Conservation (phyloP, 2,888 invertebrate genomes). For the Eretmocerus hayati region DNA sequence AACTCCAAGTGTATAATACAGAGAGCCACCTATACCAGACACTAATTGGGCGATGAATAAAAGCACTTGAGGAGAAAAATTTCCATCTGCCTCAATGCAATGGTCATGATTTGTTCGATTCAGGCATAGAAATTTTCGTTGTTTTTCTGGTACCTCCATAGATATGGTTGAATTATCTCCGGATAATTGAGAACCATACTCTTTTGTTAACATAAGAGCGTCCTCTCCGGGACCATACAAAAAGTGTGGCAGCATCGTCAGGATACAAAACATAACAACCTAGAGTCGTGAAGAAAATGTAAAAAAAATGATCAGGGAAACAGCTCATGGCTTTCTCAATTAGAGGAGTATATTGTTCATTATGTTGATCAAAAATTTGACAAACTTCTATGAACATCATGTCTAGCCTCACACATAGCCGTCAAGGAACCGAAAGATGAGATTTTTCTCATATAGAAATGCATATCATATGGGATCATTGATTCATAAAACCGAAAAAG, state of each 20-base stretch:
- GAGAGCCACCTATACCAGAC: conserved; percentile 63
- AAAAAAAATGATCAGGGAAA: no score
- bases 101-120: conserved; percentile 39
- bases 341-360: no score
- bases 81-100: conserved; percentile 51
- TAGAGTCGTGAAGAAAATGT: conserved; percentile 18
- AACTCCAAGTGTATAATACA: conserved; percentile 63
- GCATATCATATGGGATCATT: no score
- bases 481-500: no score
- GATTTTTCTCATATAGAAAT: no score
- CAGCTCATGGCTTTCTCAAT: no score
- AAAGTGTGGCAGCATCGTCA: conserved; percentile 63
- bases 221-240: conserved; percentile 64
- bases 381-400: no score
- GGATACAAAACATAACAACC: conserved; percentile 57
- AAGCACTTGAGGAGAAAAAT: conserved; percentile 56
- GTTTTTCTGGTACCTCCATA: conserved; percentile 46
- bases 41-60: conserved; percentile 64
- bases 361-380: no score
- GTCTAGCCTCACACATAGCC: no score
- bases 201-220: conserved; percentile 56
- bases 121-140: conserved; percentile 55
- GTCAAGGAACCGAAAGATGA: no score
- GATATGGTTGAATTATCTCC: conserved; percentile 42
- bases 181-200: conserved; percentile 50